Evolutionary conservation across 2,797 vertebrate species (phyloP), one percentile per base, ranked within the genome.

Genomic region (Cryptoprocta ferox): DNA sequence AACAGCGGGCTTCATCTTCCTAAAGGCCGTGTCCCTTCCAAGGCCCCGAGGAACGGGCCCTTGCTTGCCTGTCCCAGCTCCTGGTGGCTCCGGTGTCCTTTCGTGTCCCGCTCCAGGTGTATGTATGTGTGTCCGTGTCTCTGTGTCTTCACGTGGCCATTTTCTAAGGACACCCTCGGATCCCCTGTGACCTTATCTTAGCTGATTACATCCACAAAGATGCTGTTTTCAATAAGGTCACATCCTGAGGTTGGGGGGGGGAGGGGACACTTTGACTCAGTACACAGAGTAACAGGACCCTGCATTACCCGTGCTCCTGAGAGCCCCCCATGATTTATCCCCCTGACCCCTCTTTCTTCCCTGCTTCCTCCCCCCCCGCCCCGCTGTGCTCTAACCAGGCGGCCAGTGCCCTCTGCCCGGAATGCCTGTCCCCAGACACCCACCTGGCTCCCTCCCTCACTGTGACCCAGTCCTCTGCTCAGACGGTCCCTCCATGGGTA

Each of bases 321-420:
- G 2, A 0, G 19, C 2, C 13, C 53, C 21, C 76, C 26, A 6
- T 5, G 24, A 11, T 5, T 3, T 5, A 6, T 14, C 0, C 42
- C 73, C 48, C 10, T 45, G 42, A 45, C 42, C 42, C 42, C 42
- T 45, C 42, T 7, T 45, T 45, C 42, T 45, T 45, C 10, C 42
- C 42, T 45, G 42, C 42, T 45, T 45, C 42, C 8, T 2, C 42
- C 42, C 8, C 8, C 8, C 42, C 42, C 8, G 42, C n/a, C n/a
- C n/a, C 7, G 42, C 42, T 45, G 42, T 45, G 42, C 6, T 45
- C 42, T 45, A 45, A 45, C 42, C 42, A 45, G 8, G 42, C 10
- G 42, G 42, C 42, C 42, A 45, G 16, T 6, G 18, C 26, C 32
- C 39, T 66, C 13, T 18, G 19, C 37, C 42, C 1, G 3, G 19